Percentiles rank a stretch among this genome's conserved stretches.
phyloP scores from a whole-genome alignment of 92 coral and sea anemone genomes.

The Epizoanthus illoricatus region DNA sequence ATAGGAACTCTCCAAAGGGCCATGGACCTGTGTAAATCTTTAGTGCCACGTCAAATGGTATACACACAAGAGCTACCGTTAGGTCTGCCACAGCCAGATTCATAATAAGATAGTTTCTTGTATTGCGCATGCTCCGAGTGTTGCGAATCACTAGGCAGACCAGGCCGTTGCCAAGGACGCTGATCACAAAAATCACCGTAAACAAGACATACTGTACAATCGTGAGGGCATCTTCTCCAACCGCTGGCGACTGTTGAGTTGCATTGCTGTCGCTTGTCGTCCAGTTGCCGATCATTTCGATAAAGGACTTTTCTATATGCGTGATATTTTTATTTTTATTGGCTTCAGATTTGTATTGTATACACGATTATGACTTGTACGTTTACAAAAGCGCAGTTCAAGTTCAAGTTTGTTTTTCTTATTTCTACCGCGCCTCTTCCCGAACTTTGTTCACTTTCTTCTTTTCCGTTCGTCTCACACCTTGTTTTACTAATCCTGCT shows the following conservation, averaged over 20 bases:
- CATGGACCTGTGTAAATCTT: slow-evolving; percentile 58
- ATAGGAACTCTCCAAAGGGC: slow-evolving; percentile 77
- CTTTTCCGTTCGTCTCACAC: too few relatives aligned
- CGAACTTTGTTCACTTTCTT: too few relatives aligned
- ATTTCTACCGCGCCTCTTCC: too few relatives aligned
- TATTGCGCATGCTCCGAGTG: slow-evolving; percentile 85
- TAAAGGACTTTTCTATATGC: neutral
- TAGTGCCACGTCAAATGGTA: slow-evolving; percentile 75
- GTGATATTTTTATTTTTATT: too few relatives aligned
- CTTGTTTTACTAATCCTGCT: too few relatives aligned
- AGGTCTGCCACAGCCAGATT: slow-evolving; percentile 84
- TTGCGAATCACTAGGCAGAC: slow-evolving; percentile 80
- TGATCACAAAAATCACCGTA: slow-evolving; percentile 66
- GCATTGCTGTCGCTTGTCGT: neutral
- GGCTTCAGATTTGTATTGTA: too few relatives aligned
- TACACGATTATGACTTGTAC: too few relatives aligned
- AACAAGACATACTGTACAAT: slow-evolving; percentile 65
- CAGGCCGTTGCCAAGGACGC: slow-evolving; percentile 72
- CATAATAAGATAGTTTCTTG: slow-evolving; percentile 78
- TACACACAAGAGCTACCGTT: slow-evolving; percentile 84
- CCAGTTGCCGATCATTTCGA: neutral
- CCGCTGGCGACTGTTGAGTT: neutral
- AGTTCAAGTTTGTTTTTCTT: too few relatives aligned
- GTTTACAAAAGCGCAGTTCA: too few relatives aligned
- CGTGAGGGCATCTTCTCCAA: slow-evolving; percentile 30